phyloP scores from a whole-genome alignment of 2,888 invertebrate genomes.

The Ceratothoa steindachneri region DNA sequence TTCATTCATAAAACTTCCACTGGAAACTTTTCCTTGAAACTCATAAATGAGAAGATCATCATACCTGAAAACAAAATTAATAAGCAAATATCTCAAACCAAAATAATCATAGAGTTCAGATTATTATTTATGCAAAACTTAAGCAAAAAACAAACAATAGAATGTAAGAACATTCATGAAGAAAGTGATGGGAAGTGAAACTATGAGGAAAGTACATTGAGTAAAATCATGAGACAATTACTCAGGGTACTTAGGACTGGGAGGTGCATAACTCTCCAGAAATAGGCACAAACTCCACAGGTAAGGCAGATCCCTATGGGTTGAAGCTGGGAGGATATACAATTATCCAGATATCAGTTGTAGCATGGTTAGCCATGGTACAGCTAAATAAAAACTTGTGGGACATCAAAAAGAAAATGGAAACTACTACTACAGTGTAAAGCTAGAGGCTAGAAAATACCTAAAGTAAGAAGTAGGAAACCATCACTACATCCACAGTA shows the following conservation, averaged over 20 bases:
- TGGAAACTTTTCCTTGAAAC: conserved; percentile 17
- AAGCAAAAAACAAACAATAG: not conserved
- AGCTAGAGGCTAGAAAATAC: too few relatives aligned
- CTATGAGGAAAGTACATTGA: too few relatives aligned
- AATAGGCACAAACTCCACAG: too few relatives aligned
- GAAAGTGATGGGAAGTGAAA: too few relatives aligned
- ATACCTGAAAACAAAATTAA: conserved; percentile 11
- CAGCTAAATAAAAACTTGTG: not conserved
- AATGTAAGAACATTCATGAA: too few relatives aligned
- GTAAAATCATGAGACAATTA: too few relatives aligned
- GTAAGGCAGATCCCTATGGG: too few relatives aligned
- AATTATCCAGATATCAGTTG: not conserved
- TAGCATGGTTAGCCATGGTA: not conserved
- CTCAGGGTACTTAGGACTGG: too few relatives aligned
- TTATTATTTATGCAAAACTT: not conserved
- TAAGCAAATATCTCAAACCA: not conserved
- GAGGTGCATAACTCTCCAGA: too few relatives aligned
- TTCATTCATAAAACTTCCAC: conserved; percentile 2
- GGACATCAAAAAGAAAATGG: not conserved
- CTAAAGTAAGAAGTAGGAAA: too few relatives aligned
- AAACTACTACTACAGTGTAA: not conserved
- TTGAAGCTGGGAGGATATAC: too few relatives aligned
- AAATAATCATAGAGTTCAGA: not conserved
- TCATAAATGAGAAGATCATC: conserved; percentile 25
- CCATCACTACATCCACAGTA: too few relatives aligned